Percentiles rank a stretch among this genome's conserved stretches.
Conservation (phyloP, 2,113 vertebrate genomes). For the Ornithorhynchus anatinus region DNA sequence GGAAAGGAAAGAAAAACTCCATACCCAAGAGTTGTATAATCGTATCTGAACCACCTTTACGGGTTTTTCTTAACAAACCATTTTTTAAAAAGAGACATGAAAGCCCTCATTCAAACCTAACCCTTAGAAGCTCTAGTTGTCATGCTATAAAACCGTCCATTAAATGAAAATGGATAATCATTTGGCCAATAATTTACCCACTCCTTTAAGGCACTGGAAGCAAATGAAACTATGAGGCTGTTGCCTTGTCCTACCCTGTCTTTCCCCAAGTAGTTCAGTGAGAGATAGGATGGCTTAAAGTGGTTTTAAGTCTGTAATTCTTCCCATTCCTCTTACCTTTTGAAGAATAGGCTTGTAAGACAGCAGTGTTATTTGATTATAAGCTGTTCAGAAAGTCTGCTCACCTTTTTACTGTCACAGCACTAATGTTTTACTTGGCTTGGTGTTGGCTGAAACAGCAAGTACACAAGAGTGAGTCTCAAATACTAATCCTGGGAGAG, state of each 20-base stretch:
- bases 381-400: conserved; percentile 22
- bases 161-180: background rate
- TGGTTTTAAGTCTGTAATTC: conserved; percentile 11
- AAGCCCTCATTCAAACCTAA: background rate
- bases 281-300: background rate
- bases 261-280: background rate
- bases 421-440: conserved; percentile 22
- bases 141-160: background rate
- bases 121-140: background rate
- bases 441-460: background rate
- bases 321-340: background rate
- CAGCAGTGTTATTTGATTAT: conserved; percentile 22
- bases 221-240: background rate
- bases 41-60: background rate
- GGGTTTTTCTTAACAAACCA: conserved; percentile 5
- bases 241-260: conserved; percentile 18
- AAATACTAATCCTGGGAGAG: conserved; percentile 28
- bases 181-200: background rate
- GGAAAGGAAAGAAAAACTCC: background rate
- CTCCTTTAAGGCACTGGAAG: background rate
- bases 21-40: background rate
- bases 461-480: conserved; percentile 14
- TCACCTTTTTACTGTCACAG: conserved; percentile 23
- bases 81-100: background rate
- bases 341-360: background rate